A percentile compares a stretch with the other conserved stretches of the same genome.
Evolutionary conservation across 2,888 invertebrate genomes (phyloP).

Genomic region (Morpho deidamia): DNA sequence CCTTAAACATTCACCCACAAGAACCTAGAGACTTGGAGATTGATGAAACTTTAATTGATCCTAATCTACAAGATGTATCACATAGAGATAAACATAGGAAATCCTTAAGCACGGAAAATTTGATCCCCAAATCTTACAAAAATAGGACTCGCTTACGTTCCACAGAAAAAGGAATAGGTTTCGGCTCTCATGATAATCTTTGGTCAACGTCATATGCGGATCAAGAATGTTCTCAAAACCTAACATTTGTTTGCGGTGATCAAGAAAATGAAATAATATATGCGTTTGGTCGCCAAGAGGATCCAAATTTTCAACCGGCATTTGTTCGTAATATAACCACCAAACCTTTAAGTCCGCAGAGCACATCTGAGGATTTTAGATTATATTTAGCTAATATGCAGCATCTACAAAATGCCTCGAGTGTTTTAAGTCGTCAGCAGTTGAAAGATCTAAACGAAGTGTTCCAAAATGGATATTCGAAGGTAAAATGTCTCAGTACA

Average conservation of each 20-base stretch:
- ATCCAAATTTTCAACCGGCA: slow-evolving; percentile 48
- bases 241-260: slow-evolving; percentile 68
- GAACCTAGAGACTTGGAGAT: slow-evolving; percentile 69
- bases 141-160: slow-evolving; percentile 51
- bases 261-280: slow-evolving; percentile 73
- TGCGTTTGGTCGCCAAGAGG: slow-evolving; percentile 64
- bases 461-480: slow-evolving; percentile 76
- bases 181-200: slow-evolving; percentile 73
- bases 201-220: slow-evolving; percentile 68
- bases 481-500: slow-evolving; percentile 54
- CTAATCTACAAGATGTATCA: slow-evolving; percentile 53
- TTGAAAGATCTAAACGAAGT: slow-evolving; percentile 77
- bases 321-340: slow-evolving; percentile 79
- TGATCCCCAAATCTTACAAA: slow-evolving; percentile 73
- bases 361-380: slow-evolving; percentile 83
- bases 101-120: slow-evolving; percentile 80
- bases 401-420: slow-evolving; percentile 84
- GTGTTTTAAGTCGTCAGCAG: slow-evolving; percentile 79
- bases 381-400: slow-evolving; percentile 85
- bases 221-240: slow-evolving; percentile 53
- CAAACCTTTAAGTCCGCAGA: slow-evolving; percentile 81
- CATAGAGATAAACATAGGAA: slow-evolving; percentile 70
- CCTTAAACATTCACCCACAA: slow-evolving; percentile 76
- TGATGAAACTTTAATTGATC: slow-evolving; percentile 56
- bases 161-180: slow-evolving; percentile 48